Base-by-base conservation (phyloP, 2,113 vertebrate species). In the Leuciscus idus region DNA sequence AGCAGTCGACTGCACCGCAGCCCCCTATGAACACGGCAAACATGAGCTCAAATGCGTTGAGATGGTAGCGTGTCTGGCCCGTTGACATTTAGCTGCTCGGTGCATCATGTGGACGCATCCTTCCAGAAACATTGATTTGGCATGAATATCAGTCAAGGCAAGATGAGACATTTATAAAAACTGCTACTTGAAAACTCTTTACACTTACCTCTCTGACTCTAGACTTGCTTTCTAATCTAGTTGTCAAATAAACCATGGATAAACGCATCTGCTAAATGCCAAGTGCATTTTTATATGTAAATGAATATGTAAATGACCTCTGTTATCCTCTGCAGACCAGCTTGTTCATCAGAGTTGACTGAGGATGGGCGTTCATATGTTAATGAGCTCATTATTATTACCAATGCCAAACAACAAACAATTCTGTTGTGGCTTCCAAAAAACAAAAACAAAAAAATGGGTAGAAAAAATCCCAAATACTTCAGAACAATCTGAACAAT, bases 21-120 rank as follows among this genome's bases (percentile, higher is more conserved):
- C 3, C 4, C 26, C 66, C 39, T 30, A 86, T 33, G 46, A 50
- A 62, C 61, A 86, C 10, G 36, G 26, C 50, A 78, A 36, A 72
- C 50, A 13, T 13, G 17, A 87, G 36, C n/a, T 21, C 21, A 55
- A 52, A 28, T 84, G 55, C 26, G 9, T n/a, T 68, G 50, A 36
- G 72, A 17, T 79, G 73, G 78, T 8, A 8, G 85, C 79, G 84
- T 85, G 84, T 90, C 84, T 84, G 83, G 90, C 77, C 66, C 6
- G 0, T 80, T 93, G 92, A 92, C 93, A 93, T 93, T 94, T 91
- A 88, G 74, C 90, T 74, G 52, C 76, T 84, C 46, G 8, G 68
- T 66, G 30, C 21, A 57, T 68, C 83, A 30, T 90, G 82, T 78
- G 57, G 81, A 89, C 50, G 88, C 87, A 84, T 81, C 43, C 75